Evolutionary conservation across 23 tunicate genomes (phyloP).

Genomic region (Aplidium turbinatum): DNA sequence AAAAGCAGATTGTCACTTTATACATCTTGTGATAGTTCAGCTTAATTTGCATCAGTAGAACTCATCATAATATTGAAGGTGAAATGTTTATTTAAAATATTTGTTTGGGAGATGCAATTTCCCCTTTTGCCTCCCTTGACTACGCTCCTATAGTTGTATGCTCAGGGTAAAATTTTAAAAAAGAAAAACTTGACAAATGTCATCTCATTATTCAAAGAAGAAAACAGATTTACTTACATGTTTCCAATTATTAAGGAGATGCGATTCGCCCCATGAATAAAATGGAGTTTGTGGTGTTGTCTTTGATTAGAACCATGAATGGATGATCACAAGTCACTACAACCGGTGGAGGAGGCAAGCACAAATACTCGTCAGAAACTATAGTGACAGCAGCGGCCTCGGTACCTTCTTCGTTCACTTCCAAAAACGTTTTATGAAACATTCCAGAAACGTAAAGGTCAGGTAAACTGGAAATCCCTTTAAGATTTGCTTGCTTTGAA

Average conservation of each 20-base stretch:
- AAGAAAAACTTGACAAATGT: too few species aligned
- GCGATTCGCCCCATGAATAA: slow-evolving; percentile 58
- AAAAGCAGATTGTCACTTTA: too few species aligned
- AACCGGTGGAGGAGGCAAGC: slow-evolving; percentile 21
- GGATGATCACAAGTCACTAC: slow-evolving; percentile 82
- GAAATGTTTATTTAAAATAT: too few species aligned
- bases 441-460: slow-evolving; percentile 51
- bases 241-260: background rate
- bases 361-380: slow-evolving; percentile 19
- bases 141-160: too few species aligned
- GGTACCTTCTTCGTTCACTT: slow-evolving; percentile 91
- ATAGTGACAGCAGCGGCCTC: slow-evolving; percentile 95
- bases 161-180: too few species aligned
- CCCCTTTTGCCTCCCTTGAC: too few species aligned
- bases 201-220: too few species aligned
- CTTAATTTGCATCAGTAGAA: too few species aligned
- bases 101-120: too few species aligned
- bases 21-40: too few species aligned
- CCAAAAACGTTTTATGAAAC: slow-evolving; percentile 76
- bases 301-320: slow-evolving; percentile 67
- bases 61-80: too few species aligned
- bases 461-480: slow-evolving; percentile 32
- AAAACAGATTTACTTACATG: background rate
- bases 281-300: slow-evolving; percentile 54
- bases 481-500: slow-evolving; percentile 35